Evolutionary conservation across 2,888 invertebrate species (phyloP), one percentile per base, ranked within the genome.

Genomic region (Leptinotarsa peninsularis): DNA sequence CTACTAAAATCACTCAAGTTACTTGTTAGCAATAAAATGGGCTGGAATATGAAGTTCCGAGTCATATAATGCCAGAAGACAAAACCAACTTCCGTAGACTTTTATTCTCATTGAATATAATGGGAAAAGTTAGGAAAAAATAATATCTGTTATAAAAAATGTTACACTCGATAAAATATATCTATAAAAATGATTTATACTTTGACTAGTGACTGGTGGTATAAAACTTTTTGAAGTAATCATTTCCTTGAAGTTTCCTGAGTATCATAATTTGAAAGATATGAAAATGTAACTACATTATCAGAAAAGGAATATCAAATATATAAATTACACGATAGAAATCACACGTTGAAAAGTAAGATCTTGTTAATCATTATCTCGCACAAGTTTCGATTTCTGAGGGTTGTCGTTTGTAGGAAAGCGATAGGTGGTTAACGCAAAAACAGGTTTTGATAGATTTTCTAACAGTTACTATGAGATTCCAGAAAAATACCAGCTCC

Each of bases 41-140:
- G 15, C 7, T 58, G 21, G 23, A 10, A 58, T 13, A 58, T 23
- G 58, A 14, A 58, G 23, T 23, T 14, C 23, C 23, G 14, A 14
- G 4, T 23, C 21, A 14, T 23, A 4, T 1, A 58, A 21, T 4
- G 4, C 58, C 15, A 23, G 4, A 58, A 14, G 58, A 58, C 23
- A 23, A 1, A 21, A 58, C 23, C 4, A 58, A 58, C 23, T 58
- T 58, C 23, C 58, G 15, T 23, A 21, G 23, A 58, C 58, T 58
- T 58, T 58, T 1, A 15, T 23, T 27, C 15, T 23, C 23, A 58
- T 58, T 58, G 58, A 58, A 58, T 58, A 23, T 58, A 58, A 58
- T 58, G 23, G 23, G 15, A 21, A 58, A 58, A 58, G 58, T 58
- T 58, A 21, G 58, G 15, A 21, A 58, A 58, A 23, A 58, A 58